Conservation (phyloP, 53 echinoderm and acorn worm species). For the Arbacia lixula region DNA sequence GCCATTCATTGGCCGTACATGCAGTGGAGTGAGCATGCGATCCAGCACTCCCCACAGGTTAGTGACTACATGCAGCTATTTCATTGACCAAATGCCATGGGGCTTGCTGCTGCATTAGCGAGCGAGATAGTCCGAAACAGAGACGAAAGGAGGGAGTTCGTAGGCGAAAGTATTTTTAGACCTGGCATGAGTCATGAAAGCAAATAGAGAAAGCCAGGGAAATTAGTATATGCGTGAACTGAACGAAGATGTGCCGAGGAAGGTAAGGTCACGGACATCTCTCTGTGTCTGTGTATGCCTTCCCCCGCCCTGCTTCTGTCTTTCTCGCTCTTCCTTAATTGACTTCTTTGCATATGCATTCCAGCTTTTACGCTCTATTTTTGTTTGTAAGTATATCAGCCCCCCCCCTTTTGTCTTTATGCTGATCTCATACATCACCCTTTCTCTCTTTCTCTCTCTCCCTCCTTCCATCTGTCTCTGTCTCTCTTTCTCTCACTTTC, state of each 20-base stretch:
- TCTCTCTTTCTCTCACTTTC: background rate
- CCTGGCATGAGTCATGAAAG: conserved; percentile 2
- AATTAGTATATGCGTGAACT: conserved; percentile 18
- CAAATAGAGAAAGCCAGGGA: conserved; percentile 36
- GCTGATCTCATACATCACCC: background rate
- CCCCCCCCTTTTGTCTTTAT: background rate
- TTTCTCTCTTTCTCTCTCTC: background rate
- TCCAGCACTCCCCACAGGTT: no score
- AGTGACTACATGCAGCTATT: no score
- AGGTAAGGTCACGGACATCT: conserved; percentile 5
- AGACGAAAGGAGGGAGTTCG: background rate
- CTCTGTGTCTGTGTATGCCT: no score
- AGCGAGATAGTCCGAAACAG: no score
- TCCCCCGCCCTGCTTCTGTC: no score
- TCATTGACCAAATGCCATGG: no score
- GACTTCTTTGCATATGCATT: background rate
- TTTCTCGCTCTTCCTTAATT: background rate
- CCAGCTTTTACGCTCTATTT: background rate
- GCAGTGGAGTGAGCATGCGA: no score
- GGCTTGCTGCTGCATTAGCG: no score
- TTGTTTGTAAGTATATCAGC: background rate
- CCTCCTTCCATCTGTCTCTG: background rate
- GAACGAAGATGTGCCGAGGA: background rate
- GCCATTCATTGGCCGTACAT: no score
- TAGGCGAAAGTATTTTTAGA: conserved; percentile 49